Conservation (phyloP, 2,888 invertebrate genomes). For the Sphinx pinastri region DNA sequence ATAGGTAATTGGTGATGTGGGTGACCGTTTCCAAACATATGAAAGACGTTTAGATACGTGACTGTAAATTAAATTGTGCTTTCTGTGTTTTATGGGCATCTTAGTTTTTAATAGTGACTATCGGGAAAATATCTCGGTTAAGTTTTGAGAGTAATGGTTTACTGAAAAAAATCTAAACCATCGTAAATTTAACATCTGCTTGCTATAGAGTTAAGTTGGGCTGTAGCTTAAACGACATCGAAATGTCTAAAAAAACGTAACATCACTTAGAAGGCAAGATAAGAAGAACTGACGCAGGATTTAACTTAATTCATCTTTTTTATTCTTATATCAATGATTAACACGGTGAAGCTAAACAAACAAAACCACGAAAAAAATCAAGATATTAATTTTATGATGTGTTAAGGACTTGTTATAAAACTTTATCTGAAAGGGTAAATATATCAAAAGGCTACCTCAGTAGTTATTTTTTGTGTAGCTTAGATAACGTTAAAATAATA, state of each 20-base stretch:
- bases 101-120: not conserved
- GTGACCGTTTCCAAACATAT: slow-evolving; percentile 66
- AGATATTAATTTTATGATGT: slow-evolving; percentile 7
- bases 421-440: slow-evolving; percentile 66
- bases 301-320: slow-evolving; percentile 4
- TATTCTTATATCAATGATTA: slow-evolving; percentile 1
- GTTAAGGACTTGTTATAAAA: slow-evolving; percentile 29
- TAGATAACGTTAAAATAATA: slow-evolving; percentile 68
- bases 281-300: not conserved
- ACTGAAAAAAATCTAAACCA: not conserved
- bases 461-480: slow-evolving; percentile 59
- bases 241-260: too few species aligned
- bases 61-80: slow-evolving; percentile 65
- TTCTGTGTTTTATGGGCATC: slow-evolving; percentile 6
- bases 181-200: slow-evolving; percentile 2
- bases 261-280: too few species aligned
- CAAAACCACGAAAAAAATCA: not conserved
- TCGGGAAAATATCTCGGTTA: too few species aligned
- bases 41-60: slow-evolving; percentile 55
- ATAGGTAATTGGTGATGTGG: slow-evolving; percentile 80
- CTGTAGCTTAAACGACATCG: not conserved
- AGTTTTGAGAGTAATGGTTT: not conserved
- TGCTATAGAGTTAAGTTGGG: not conserved
- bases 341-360: not conserved
- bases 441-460: slow-evolving; percentile 72